phyloP scores from a whole-genome alignment of 2,797 vertebrate species.

The Danionella dracula region DNA sequence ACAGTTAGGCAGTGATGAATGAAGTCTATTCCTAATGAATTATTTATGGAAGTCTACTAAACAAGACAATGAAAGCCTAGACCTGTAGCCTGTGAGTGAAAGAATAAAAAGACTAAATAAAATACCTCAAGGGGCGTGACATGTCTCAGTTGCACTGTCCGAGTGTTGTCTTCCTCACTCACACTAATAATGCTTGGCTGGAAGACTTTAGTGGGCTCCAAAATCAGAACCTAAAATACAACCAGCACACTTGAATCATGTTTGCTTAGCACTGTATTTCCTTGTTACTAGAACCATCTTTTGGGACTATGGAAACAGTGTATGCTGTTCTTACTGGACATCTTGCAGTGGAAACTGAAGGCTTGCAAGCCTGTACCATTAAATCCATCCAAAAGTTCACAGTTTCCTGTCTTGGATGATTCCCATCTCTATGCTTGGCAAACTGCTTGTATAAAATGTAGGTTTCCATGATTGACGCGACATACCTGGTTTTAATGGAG shows the following conservation, averaged over 20 bases:
- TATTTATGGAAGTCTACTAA: neutral
- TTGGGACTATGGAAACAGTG: neutral
- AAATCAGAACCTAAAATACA: constrained; percentile 73
- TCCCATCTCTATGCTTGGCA: constrained; percentile 58
- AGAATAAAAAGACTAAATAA: neutral
- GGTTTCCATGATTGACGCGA: constrained; percentile 86
- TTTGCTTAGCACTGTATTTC: too few relatives aligned
- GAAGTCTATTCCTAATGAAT: neutral
- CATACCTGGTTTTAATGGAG: constrained; percentile 70
- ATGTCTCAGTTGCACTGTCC: constrained; percentile 71
- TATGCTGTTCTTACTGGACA: constrained; percentile 70
- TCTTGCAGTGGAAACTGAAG: constrained; percentile 55
- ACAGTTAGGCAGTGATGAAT: neutral
- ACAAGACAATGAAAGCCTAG: too few relatives aligned
- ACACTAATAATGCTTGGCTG: constrained; percentile 72
- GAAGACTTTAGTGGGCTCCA: constrained; percentile 80
- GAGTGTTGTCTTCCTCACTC: constrained; percentile 61
- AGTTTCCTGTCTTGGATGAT: constrained; percentile 63
- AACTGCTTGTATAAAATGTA: constrained; percentile 84
- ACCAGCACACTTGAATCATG: too few relatives aligned
- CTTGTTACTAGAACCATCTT: too few relatives aligned
- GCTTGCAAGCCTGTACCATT: constrained; percentile 75
- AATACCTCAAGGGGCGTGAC: constrained; percentile 71
- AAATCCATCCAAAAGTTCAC: constrained; percentile 87
- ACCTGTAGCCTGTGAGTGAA: neutral